Conservation (phyloP, 1,140 invertebrate genomes). For the Meloidogyne hapla region DNA sequence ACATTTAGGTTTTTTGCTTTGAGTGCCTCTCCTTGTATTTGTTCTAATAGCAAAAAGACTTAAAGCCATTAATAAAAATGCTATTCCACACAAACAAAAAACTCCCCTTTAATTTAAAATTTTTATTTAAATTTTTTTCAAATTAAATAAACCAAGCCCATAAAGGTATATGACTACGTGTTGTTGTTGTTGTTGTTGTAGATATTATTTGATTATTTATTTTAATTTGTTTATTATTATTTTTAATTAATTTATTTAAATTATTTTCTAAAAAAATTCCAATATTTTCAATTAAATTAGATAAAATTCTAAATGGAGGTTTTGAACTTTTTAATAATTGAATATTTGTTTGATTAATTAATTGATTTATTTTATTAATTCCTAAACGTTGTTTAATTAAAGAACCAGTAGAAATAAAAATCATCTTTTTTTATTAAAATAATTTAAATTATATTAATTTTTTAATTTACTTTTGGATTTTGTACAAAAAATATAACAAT, state of each 20-base stretch:
- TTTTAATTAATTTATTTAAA: no score
- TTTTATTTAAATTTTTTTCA: background rate
- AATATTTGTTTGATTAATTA: slow-evolving; percentile 5
- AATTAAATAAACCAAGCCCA: slow-evolving; percentile 32
- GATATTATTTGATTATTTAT: background rate
- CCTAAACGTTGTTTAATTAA: background rate
- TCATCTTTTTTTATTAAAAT: background rate
- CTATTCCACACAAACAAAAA: slow-evolving; percentile 25
- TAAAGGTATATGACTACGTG: slow-evolving; percentile 28
- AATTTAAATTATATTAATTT: background rate
- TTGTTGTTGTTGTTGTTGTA: background rate
- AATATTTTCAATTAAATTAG: background rate
- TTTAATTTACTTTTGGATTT: slow-evolving; percentile 22
- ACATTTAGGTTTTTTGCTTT: slow-evolving; percentile 16
- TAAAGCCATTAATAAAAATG: slow-evolving; percentile 26
- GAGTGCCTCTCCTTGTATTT: slow-evolving; percentile 22
- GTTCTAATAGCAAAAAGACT: slow-evolving; percentile 28
- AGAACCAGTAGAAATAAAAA: background rate
- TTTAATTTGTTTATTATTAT: background rate
- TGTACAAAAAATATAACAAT: slow-evolving; percentile 38
- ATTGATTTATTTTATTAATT: background rate
- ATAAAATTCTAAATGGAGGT: slow-evolving; percentile 1
- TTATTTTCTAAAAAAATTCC: background rate
- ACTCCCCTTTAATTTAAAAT: background rate
- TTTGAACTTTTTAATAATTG: slow-evolving; percentile 1